Evolutionary conservation across 2,888 invertebrate species (phyloP).

Genomic region (Orchestes rusci): DNA sequence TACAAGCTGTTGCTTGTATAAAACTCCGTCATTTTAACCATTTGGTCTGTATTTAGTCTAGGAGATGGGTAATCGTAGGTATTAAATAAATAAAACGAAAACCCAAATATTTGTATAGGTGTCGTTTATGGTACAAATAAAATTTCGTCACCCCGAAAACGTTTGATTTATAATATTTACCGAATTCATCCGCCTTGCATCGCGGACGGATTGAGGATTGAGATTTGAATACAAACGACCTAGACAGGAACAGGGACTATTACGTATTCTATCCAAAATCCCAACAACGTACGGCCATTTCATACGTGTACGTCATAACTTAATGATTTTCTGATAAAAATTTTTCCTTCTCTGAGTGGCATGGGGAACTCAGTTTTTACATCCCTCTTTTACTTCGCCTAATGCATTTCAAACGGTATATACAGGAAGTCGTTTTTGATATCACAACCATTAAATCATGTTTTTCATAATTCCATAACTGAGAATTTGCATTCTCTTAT

Average conservation of each 20-base stretch:
- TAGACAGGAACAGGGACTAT: constrained; percentile 24
- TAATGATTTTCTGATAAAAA: constrained; percentile 22
- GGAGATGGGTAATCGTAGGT: constrained; percentile 20
- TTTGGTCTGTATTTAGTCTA: constrained; percentile 20
- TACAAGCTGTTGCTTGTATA: too few relatives aligned
- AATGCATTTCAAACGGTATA: too few relatives aligned
- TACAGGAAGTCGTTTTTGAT: too few relatives aligned
- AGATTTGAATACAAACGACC: constrained; percentile 23
- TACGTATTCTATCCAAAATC: constrained; percentile 24
- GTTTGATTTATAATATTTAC: constrained; percentile 25
- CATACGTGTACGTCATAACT: constrained; percentile 15
- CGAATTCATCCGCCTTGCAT: constrained; percentile 18
- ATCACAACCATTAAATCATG: too few relatives aligned
- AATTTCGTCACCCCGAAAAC: constrained; percentile 22
- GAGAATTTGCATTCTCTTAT: too few relatives aligned
- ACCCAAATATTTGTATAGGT: constrained; percentile 22
- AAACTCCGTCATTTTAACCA: constrained; percentile 5
- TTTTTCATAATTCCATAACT: too few relatives aligned
- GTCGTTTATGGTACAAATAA: constrained; percentile 22
- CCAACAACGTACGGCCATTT: constrained; percentile 11
- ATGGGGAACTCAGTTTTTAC: too few relatives aligned
- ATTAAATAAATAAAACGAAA: constrained; percentile 22
- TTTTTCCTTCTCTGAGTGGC: too few relatives aligned
- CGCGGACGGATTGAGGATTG: constrained; percentile 18
- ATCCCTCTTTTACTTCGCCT: too few relatives aligned